These are phyloP conservation scores for Ellobius talpinus DNA, from an alignment of 2,113 vertebrate species.

Conservation along the genomic window DNA sequence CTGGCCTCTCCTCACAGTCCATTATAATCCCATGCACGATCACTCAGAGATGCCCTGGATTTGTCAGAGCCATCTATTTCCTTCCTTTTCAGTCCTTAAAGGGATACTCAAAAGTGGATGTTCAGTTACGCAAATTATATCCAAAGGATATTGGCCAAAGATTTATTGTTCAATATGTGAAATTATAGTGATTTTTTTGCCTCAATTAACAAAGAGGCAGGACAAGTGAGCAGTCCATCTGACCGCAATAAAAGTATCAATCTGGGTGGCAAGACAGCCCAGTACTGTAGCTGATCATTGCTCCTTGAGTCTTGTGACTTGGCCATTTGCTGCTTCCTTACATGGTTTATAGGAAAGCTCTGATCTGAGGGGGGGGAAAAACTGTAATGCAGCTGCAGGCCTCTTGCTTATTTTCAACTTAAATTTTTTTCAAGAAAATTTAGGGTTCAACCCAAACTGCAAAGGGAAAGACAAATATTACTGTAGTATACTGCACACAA, in stretches of 20 bases:
- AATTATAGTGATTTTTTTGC: slow-evolving; percentile 75
- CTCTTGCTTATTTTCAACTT: slow-evolving; percentile 36
- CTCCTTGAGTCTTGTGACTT: slow-evolving; percentile 71
- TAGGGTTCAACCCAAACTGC: background rate
- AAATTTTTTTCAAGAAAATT: slow-evolving; percentile 39
- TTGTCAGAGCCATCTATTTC: slow-evolving; percentile 61
- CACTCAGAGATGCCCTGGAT: slow-evolving; percentile 47
- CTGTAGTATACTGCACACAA: background rate
- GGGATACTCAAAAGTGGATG: slow-evolving; percentile 42
- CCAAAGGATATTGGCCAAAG: slow-evolving; percentile 66
- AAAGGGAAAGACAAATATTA: slow-evolving; percentile 3
- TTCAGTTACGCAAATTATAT: slow-evolving; percentile 68
- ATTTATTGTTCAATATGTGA: slow-evolving; percentile 51
- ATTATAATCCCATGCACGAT: background rate
- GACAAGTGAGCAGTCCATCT: slow-evolving; percentile 57
- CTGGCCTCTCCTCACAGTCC: background rate
- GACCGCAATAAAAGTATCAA: slow-evolving; percentile 60
- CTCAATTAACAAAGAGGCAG: slow-evolving; percentile 72
- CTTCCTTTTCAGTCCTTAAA: slow-evolving; percentile 58
- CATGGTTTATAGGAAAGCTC: slow-evolving; percentile 46
- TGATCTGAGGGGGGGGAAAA: slow-evolving; percentile 64
- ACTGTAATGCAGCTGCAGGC: background rate
- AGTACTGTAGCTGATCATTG: slow-evolving; percentile 46
- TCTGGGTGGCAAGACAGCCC: slow-evolving; percentile 64
- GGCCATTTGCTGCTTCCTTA: slow-evolving; percentile 66